Base-by-base conservation (phyloP, 2,113 vertebrate species). In the Zosterops japonicus region DNA sequence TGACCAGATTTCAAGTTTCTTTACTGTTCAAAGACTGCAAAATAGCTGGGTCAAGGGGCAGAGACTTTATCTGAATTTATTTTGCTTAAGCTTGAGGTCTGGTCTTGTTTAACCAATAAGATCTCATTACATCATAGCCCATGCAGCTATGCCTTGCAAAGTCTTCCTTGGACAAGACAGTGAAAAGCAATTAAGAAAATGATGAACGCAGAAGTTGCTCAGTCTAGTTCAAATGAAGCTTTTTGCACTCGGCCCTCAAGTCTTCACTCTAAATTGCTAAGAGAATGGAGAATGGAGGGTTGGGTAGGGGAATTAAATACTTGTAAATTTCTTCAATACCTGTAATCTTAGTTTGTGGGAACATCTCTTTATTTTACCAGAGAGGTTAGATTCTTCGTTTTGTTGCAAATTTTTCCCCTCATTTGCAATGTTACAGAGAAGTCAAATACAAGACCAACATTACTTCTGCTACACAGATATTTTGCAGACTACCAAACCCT, bases 11-110 rank as follows among this genome's bases (percentile, higher is more conserved):
- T 81, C 91, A 89, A 89, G 36, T 85, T 89, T 87, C 93, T 91
- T 89, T 89, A 65, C 74, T 90, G 78, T 91, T 95, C 81, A 95
- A 94, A 94, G 91, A 65, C 81, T 82, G 69, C 57, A 93, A 95
- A 96, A 95, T 70, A 93, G 78, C 61, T 83, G 74, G 94, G 93
- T 95, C 93, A 96, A 91, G 89, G 95, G 93, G 84, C 94, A 97
- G 46, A 89, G 83, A 65, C 72, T 79, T 83, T 85, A 94, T 92
- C 56, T 28, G 12, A 87, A 94, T 95, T 84, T 94, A 95, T 95
- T 95, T 97, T 96, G 69, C 89, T 94, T 94, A 76, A 93, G 76
- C 56, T 46, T 86, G 60, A 95, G 56, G 68, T 88, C 93, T 91
- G 85, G 76, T 75, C 75, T 97, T 94, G 93, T 87, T 94, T 97